phyloP scores from a whole-genome alignment of 2,113 vertebrate genomes.

The Isurus oxyrinchus region DNA sequence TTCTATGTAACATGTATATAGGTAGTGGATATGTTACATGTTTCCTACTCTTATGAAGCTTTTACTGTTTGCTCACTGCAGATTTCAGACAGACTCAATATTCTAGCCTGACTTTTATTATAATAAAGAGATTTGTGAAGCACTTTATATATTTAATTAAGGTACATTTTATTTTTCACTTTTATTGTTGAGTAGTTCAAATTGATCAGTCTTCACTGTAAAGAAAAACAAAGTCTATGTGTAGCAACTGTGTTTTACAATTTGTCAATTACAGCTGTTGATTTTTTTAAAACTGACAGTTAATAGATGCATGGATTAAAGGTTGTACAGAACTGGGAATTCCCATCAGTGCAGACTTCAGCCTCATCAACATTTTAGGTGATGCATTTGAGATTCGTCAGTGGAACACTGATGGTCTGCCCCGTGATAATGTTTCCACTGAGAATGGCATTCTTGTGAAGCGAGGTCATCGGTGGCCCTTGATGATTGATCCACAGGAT shows the following conservation, averaged over 20 bases:
- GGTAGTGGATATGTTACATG: not conserved
- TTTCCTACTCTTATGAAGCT: not conserved
- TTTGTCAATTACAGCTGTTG: not conserved
- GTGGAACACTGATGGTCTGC: constrained; percentile 75
- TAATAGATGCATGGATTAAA: constrained; percentile 68
- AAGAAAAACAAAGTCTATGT: not conserved
- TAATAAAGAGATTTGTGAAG: not conserved
- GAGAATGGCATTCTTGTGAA: constrained; percentile 77
- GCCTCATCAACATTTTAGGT: constrained; percentile 67
- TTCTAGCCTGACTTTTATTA: not conserved
- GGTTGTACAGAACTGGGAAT: constrained; percentile 64
- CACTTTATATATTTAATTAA: not conserved
- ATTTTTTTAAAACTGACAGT: constrained; percentile 47
- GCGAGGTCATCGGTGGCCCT: constrained; percentile 68
- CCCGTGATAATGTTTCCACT: constrained; percentile 67
- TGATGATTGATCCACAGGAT: constrained; percentile 82
- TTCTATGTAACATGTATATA: too few relatives aligned
- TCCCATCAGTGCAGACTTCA: constrained; percentile 69
- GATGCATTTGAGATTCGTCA: constrained; percentile 70
- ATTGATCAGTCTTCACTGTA: not conserved
- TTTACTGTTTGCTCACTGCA: not conserved
- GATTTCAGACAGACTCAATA: not conserved
- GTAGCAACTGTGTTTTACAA: not conserved
- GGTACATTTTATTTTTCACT: not conserved
- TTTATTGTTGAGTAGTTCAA: not conserved